Evolutionary conservation across 2,113 vertebrate genomes (phyloP), one percentile per base, ranked within the genome.

Genomic region (Trachemys scripta): DNA sequence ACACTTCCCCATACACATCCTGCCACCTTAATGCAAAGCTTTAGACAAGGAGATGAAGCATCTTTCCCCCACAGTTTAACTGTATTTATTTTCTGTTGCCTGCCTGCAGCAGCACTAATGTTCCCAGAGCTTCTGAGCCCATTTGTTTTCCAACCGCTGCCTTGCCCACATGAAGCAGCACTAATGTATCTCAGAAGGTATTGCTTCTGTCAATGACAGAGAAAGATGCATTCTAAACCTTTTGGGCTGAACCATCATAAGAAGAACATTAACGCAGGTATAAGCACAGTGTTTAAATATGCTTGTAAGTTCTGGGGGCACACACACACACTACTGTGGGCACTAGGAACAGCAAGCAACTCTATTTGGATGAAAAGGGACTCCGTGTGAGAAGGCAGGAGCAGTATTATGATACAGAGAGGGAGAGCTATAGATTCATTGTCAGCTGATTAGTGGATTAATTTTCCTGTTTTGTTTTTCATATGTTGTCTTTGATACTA

Each of bases 21-120:
- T 2, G 80, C 10, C 78, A 50, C 72, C 2, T 5, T 25, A 6
- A 12, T 25, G 79, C 8, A 65, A 84, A 85, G 14, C 6, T 72
- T 82, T 45, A 87, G 38, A 76, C 8, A 51, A 50, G 1, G 3
- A 47, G 38, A 19, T 27, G 78, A 62, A 85, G 42, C 29, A 80
- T 42, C 8, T 6, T 20, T 0, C 4, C 6, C 10, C 8, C 0
- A 0, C 1, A 0, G 2, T 65, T 82, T 89, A 84, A 24, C 4
- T 54, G 16, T 50, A 49, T 80, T 6, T 42, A 10, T 89, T 93
- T 94, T 90, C 81, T 92, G 10, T 90, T 9, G 91, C 6, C 13
- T 87, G 19, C 5, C 5, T 92, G 27, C 69, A 78, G 84, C 82
- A 83, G 1, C 4, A 24, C 6, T 81, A 54, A 82, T 57, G 38